Base-by-base conservation (phyloP, 2,888 invertebrate species). In the Anthophora plumipes region DNA sequence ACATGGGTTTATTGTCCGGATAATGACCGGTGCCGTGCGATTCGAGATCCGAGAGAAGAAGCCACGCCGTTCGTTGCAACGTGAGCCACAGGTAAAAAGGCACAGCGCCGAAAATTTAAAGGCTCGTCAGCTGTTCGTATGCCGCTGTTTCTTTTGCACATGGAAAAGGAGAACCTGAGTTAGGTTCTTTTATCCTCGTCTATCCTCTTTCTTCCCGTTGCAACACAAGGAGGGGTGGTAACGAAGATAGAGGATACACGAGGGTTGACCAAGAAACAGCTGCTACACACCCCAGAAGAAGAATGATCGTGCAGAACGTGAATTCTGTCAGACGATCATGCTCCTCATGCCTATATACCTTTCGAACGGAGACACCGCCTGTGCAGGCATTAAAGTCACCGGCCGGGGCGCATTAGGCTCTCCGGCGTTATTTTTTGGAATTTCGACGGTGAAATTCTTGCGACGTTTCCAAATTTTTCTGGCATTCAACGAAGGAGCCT, bases 71-170 rank as follows among this genome's bases (percentile, higher is more conserved):
- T 50, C 20, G 57, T 22, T 74, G 82, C 70, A 82, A 82, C 76
- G 80, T 77, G 82, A 76, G 80, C 66, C 20, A 31, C 80, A 85
- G 85, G 83, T 85, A 85, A 80, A 80, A 76, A 77, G 74, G 66
- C 80, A 31, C 31, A 66, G 48, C 68, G 31, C 57, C 61, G 80
- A 77, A 84, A 85, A 64, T 85, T 80, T 73, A 75, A 80, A 81
- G 83, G 69, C 66, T 59, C 84, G 71, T 87, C 80, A 86, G 87
- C 81, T 87, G 87, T 87, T 87, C 75, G 39, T 9, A 71, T 25
- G 25, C 59, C 50, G 54, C 50, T 57, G 17, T 6, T 66, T 22
- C 57, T 39, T 52, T 55, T 7, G 22, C 25, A 41, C 52, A 25
- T 60, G 20, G 14, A 72, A 69, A 57, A 71, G 52, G 63, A 68